These are phyloP conservation scores for Sciurus niger DNA, from an alignment of 2,113 vertebrate genomes.

Conservation along the genomic window DNA sequence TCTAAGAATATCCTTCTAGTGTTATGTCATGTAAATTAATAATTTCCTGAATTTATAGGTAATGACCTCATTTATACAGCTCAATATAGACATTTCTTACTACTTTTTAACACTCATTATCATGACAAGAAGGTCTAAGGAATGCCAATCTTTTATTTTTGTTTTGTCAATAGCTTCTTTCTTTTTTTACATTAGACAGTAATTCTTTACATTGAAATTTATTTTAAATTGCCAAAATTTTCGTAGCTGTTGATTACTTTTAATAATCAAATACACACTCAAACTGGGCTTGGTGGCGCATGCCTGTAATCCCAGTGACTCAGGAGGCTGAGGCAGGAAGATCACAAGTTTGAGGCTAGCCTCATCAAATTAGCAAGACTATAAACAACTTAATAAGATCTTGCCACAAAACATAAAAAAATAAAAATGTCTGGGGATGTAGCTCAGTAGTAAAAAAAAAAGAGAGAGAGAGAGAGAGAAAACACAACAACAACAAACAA, in stretches of 20 bases:
- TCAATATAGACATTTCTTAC: background rate
- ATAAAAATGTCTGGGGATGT: too few species aligned
- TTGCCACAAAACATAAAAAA: too few species aligned
- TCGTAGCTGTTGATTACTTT: constrained; percentile 21
- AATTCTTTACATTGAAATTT: background rate
- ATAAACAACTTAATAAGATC: too few species aligned
- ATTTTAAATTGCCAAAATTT: background rate
- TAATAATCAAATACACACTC: background rate
- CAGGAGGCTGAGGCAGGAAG: too few species aligned
- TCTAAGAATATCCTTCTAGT: constrained; percentile 7
- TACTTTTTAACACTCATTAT: background rate
- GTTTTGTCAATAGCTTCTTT: background rate
- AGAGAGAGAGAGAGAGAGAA: too few species aligned
- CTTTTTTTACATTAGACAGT: background rate
- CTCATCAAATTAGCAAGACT: too few species aligned
- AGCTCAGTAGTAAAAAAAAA: too few species aligned
- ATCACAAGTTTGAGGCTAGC: too few species aligned
- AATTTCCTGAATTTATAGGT: background rate
- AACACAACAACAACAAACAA: too few species aligned
- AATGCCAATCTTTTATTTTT: background rate
- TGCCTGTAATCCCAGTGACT: too few species aligned
- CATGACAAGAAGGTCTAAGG: background rate
- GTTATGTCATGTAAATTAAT: background rate
- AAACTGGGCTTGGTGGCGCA: too few species aligned
- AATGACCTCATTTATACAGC: background rate